phyloP scores from a whole-genome alignment of 2,797 vertebrate genomes.

The Phataginus tetradactyla region DNA sequence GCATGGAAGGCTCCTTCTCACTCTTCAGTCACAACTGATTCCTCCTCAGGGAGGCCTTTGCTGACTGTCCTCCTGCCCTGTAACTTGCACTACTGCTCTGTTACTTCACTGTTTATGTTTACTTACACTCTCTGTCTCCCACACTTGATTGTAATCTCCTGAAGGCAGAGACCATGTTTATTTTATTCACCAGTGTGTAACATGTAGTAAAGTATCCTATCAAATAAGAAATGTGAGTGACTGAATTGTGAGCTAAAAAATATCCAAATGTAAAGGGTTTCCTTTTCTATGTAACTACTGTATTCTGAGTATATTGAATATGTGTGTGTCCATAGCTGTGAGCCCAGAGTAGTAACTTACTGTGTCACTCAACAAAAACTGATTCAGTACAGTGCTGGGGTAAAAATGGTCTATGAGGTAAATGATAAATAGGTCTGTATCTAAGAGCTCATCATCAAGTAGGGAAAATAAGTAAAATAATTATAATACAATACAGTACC shows the following conservation, averaged over 20 bases:
- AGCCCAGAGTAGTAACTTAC: neutral
- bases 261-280: neutral
- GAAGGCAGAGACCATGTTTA: neutral
- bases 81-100: neutral
- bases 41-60: neutral
- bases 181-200: neutral
- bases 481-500: neutral
- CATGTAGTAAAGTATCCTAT: neutral
- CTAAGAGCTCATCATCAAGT: neutral
- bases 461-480: neutral
- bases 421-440: neutral
- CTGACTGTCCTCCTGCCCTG: neutral
- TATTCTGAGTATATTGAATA: neutral
- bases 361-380: neutral
- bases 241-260: slow-evolving; percentile 9
- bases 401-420: neutral
- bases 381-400: neutral
- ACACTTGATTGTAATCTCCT: neutral
- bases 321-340: neutral
- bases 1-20: neutral
- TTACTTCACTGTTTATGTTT: neutral
- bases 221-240: neutral
- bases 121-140: neutral
- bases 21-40: neutral
- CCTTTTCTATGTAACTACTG: neutral